Evolutionary conservation across 2,113 vertebrate species (phyloP).

Genomic region (Sclerurus mexicanus): DNA sequence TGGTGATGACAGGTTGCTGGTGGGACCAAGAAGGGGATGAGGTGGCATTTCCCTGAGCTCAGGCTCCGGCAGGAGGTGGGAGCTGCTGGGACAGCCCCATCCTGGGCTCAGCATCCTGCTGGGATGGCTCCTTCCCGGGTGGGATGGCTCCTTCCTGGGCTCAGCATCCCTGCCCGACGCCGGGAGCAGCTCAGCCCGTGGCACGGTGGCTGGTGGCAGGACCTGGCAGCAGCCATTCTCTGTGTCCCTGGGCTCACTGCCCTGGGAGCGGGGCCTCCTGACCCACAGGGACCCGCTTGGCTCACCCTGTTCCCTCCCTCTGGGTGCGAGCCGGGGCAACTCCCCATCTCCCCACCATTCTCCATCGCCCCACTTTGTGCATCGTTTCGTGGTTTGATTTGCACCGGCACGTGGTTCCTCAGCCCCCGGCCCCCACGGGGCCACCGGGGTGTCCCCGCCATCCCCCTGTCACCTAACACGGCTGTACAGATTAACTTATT

Average conservation of each 20-base stretch:
- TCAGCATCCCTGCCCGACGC: neutral
- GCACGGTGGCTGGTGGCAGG: neutral
- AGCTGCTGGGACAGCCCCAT: neutral
- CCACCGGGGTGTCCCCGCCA: neutral
- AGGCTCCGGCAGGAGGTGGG: neutral
- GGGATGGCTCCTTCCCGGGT: neutral
- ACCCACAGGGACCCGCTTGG: neutral
- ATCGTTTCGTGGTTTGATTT: neutral
- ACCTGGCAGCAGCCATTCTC: neutral
- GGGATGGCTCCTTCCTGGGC: neutral
- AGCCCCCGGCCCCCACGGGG: rapidly evolving
- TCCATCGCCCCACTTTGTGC: neutral
- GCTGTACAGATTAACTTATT: constrained; percentile 64
- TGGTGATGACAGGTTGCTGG: rapidly evolving
- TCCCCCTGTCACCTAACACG: neutral
- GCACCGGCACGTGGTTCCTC: neutral
- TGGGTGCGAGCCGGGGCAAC: rapidly evolving
- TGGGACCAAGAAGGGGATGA: neutral
- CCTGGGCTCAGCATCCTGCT: neutral
- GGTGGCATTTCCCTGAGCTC: neutral
- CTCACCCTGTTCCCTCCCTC: neutral
- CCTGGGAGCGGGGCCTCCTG: neutral
- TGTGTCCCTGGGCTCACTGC: rapidly evolving
- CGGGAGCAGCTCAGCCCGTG: neutral
- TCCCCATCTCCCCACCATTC: neutral